Evolutionary conservation across 2,888 invertebrate species (phyloP).

Genomic region (Papilio demoleus): DNA sequence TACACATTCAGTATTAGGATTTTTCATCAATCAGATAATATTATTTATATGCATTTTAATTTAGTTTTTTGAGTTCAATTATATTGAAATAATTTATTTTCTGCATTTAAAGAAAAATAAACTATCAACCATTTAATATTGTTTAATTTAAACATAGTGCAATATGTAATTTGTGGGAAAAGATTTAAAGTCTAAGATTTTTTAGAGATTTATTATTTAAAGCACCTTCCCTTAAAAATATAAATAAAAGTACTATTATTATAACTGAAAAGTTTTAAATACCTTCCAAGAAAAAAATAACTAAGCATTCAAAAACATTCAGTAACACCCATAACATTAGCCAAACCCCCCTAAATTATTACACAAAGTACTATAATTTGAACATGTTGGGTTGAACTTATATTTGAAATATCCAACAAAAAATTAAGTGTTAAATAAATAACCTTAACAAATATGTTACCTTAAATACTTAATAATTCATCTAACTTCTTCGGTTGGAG

Average conservation of each 20-base stretch:
- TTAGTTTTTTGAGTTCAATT: not conserved
- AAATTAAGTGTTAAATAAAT: slow-evolving; percentile 4
- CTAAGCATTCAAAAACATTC: not conserved
- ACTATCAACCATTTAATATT: not conserved
- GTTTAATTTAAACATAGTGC: not conserved
- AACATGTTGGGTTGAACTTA: not conserved
- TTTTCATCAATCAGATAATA: not conserved
- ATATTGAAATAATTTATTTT: not conserved
- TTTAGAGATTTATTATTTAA: slow-evolving; percentile 33
- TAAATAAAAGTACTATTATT: not conserved
- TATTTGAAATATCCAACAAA: not conserved
- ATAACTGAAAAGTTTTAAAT: not conserved
- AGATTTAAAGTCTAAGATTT: not conserved
- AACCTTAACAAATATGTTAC: slow-evolving; percentile 6
- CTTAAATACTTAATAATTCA: slow-evolving; percentile 47
- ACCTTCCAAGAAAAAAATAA: not conserved
- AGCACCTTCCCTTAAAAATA: slow-evolving; percentile 30
- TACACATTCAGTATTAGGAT: slow-evolving; percentile 3
- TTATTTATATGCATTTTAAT: not conserved
- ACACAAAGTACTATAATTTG: not conserved
- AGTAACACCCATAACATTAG: slow-evolving; percentile 9
- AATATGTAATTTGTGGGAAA: not conserved
- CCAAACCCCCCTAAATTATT: not conserved
- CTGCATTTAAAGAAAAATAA: slow-evolving; percentile 6
- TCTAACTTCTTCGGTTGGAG: slow-evolving; percentile 64